A percentile compares a stretch with the other conserved stretches of the same genome.
These are phyloP conservation scores for Rhogogaster chlorosoma DNA, from an alignment of 2,888 invertebrate species.

Conservation along the genomic window DNA sequence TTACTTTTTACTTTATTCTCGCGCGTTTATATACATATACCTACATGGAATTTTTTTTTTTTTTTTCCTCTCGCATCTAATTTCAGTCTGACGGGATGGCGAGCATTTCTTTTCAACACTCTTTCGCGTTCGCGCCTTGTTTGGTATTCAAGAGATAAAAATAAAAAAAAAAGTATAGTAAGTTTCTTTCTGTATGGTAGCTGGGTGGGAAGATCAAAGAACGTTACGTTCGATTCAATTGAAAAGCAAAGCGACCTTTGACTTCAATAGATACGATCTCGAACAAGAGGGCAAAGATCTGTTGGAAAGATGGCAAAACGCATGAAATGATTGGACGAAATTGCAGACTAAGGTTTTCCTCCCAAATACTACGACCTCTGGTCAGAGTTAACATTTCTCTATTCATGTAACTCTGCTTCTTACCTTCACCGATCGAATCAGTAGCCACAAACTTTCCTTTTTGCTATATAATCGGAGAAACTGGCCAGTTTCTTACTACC, in stretches of 20 bases:
- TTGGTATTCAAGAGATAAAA: background rate
- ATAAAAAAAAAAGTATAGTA: constrained; percentile 1
- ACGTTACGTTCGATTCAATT: constrained; percentile 33
- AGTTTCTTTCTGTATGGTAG: background rate
- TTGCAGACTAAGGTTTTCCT: background rate
- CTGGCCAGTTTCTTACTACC: no score
- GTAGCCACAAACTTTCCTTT: background rate
- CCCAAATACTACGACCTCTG: background rate
- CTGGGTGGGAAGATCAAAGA: constrained; percentile 23
- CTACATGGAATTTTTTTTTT: background rate
- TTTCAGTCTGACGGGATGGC: background rate
- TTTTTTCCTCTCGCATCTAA: background rate
- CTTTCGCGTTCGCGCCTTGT: background rate
- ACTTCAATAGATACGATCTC: background rate
- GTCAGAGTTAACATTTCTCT: background rate
- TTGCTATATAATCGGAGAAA: no score
- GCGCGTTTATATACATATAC: constrained; percentile 1
- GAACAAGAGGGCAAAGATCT: constrained; percentile 1
- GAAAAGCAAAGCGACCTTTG: constrained; percentile 23
- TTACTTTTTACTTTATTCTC: background rate
- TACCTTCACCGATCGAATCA: background rate
- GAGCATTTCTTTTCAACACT: background rate
- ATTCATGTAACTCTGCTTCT: background rate
- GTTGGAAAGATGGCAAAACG: constrained; percentile 13
- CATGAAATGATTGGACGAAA: background rate